These are phyloP conservation scores for Drosophila equinoxialis DNA, from an alignment of 1,140 invertebrate species.

Conservation along the genomic window DNA sequence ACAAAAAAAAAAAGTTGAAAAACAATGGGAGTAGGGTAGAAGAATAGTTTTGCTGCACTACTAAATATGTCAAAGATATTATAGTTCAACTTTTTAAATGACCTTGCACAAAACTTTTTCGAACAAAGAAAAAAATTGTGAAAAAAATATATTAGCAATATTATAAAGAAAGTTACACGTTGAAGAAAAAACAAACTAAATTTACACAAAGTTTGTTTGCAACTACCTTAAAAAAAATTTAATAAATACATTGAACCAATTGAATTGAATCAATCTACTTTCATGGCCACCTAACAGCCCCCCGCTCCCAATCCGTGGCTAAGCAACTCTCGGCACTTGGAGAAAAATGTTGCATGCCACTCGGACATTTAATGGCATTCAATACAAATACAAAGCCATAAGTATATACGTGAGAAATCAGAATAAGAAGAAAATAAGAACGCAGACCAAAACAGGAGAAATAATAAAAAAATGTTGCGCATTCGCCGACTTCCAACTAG, in stretches of 20 bases:
- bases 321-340: conserved; percentile 5
- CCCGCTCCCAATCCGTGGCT: neutral
- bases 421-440: conserved; percentile 34
- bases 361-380: conserved; percentile 76
- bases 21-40: neutral
- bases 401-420: conserved; percentile 77
- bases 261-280: conserved; percentile 9
- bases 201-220: neutral
- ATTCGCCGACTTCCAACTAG: conserved; percentile 24
- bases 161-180: neutral
- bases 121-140: conserved; percentile 11
- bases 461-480: conserved; percentile 24
- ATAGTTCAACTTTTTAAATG: conserved; percentile 38
- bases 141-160: conserved; percentile 17
- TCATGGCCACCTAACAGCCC: neutral
- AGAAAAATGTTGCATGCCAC: conserved; percentile 76
- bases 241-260: conserved; percentile 4
- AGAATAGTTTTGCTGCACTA: conserved; percentile 28
- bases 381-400: conserved; percentile 51
- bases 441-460: conserved; percentile 24
- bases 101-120: conserved; percentile 45
- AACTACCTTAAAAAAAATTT: neutral
- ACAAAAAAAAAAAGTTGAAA: conserved; percentile 30
- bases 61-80: conserved; percentile 45
- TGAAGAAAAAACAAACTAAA: neutral